A percentile compares a stretch with the other conserved stretches of the same genome.
Conservation (phyloP, 2,888 invertebrate species). For the Dicroscelio sp. region DNA sequence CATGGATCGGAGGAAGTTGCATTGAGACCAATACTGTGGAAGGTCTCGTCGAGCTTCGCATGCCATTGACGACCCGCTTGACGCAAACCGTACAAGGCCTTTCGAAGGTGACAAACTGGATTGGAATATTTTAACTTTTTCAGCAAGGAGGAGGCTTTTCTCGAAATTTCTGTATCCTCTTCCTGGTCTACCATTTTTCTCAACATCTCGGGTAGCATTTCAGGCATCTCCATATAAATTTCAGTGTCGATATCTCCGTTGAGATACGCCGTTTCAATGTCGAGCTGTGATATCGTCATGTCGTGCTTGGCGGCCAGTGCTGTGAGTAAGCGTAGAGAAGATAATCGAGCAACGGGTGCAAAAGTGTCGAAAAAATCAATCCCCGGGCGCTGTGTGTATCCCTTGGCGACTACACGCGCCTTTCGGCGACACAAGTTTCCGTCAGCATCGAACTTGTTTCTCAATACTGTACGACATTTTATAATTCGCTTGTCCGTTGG, state of each 20-base stretch:
- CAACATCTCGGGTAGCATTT: not conserved
- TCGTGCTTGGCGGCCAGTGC: not conserved
- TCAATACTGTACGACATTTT: not conserved
- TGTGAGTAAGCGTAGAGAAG: not conserved
- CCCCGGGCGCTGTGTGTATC: not conserved
- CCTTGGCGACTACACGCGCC: not conserved
- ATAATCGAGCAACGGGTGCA: not conserved
- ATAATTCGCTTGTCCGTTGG: not conserved
- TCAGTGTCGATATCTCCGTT: not conserved
- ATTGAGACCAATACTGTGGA: not conserved
- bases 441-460: not conserved
- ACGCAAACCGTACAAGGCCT: not conserved
- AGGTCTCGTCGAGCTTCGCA: not conserved
- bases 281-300: not conserved
- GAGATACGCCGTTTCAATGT: not conserved
- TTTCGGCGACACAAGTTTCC: not conserved
- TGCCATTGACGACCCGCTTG: conserved; percentile 18
- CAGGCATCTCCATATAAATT: not conserved
- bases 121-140: too few relatives aligned
- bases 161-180: not conserved
- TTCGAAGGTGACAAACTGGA: too few relatives aligned
- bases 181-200: not conserved
- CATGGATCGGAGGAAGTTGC: not conserved
- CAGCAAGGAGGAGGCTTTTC: too few relatives aligned
- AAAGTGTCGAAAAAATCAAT: not conserved